These are phyloP conservation scores for Xerus rutilus DNA, from an alignment of 2,797 vertebrate species.

Conservation along the genomic window DNA sequence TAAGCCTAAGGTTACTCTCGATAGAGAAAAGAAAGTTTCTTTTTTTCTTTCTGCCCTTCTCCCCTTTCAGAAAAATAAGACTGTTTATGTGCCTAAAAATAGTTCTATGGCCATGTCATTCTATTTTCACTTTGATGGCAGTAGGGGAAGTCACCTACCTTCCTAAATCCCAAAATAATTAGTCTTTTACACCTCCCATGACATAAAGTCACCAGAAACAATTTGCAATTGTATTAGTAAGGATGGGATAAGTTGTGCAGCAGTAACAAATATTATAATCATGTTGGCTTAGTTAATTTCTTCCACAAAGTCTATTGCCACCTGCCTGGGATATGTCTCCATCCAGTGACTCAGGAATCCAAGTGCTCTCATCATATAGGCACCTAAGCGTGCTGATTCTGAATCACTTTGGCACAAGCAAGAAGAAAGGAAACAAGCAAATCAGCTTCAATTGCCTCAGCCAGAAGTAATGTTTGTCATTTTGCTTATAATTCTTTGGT, in stretches of 20 bases:
- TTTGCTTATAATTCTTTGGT: not conserved
- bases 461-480: not conserved
- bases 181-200: not conserved
- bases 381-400: not conserved
- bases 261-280: not conserved
- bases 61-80: slow-evolving; percentile 44
- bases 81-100: slow-evolving; percentile 35
- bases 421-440: not conserved
- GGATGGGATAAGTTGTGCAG: not conserved
- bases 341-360: not conserved
- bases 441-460: not conserved
- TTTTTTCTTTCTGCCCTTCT: not conserved
- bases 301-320: not conserved
- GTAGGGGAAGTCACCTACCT: not conserved
- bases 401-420: not conserved
- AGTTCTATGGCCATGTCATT: not conserved
- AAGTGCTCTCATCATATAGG: not conserved
- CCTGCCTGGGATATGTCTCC: not conserved
- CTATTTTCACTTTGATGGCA: not conserved
- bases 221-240: not conserved
- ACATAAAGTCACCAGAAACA: not conserved
- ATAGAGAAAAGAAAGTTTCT: slow-evolving; percentile 4
- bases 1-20: slow-evolving; percentile 45
- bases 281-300: not conserved
- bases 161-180: not conserved